phyloP scores from a whole-genome alignment of 2,113 vertebrate genomes.

The Hyla sarda region DNA sequence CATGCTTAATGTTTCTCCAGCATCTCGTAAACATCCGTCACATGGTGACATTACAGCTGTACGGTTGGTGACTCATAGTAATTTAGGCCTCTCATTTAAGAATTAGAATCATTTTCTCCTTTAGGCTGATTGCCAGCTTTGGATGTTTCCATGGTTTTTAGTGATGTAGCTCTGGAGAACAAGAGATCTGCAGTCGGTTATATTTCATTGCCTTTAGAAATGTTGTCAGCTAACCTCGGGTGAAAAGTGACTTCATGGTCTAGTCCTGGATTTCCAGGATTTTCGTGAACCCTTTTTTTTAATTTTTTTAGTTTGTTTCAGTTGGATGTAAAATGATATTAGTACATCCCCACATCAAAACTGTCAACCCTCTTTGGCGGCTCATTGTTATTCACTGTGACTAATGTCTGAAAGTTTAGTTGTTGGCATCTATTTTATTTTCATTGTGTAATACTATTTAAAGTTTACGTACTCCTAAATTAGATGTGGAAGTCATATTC shows the following conservation, averaged over 20 bases:
- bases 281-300: too few relatives aligned
- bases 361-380: neutral
- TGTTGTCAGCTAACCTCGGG: constrained; percentile 16
- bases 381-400: neutral
- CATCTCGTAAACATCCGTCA: constrained; percentile 25
- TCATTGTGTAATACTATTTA: neutral
- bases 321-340: constrained; percentile 18
- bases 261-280: constrained; percentile 25
- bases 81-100: neutral
- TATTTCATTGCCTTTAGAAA: constrained; percentile 15
- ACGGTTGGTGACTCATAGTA: constrained; percentile 24
- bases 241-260: constrained; percentile 30
- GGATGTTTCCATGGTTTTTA: constrained; percentile 22
- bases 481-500: neutral
- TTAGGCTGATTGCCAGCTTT: neutral
- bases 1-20: constrained; percentile 32
- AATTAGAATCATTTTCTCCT: constrained; percentile 10
- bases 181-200: neutral
- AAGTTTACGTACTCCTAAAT: neutral
- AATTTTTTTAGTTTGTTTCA: constrained; percentile 5
- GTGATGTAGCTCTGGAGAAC: constrained; percentile 25
- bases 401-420: neutral
- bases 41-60: constrained; percentile 29
- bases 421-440: neutral
- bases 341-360: neutral